These are phyloP conservation scores for Stratiomys singularior DNA, from an alignment of 2,888 invertebrate genomes.

Conservation along the genomic window DNA sequence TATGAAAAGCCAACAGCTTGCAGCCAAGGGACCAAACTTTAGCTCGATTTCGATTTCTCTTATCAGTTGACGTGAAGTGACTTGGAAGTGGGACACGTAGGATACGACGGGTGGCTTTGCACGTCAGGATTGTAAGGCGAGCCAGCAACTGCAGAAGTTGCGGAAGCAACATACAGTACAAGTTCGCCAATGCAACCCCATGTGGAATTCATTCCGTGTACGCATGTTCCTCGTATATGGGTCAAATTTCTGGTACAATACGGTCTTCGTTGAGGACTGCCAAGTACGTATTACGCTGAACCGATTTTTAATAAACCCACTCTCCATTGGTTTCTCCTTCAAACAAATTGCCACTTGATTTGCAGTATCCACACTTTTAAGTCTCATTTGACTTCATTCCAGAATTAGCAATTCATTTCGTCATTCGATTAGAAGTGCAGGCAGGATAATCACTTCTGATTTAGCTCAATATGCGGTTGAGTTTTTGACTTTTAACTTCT, in stretches of 20 bases:
- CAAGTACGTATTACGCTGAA: too few relatives aligned
- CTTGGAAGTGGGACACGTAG: slow-evolving; percentile 12
- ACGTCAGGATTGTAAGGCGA: background rate
- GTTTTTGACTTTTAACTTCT: too few relatives aligned
- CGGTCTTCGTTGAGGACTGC: background rate
- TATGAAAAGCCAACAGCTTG: slow-evolving; percentile 2
- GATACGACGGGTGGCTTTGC: background rate
- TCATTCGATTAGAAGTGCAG: too few relatives aligned
- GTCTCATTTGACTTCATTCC: background rate
- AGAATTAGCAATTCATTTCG: background rate
- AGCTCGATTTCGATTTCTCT: slow-evolving; percentile 16
- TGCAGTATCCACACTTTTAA: slow-evolving; percentile 17
- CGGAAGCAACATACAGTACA: background rate
- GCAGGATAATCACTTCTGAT: too few relatives aligned
- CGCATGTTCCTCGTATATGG: slow-evolving; percentile 1
- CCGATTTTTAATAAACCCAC: too few relatives aligned
- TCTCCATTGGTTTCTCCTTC: background rate
- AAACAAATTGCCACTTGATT: background rate
- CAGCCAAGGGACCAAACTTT: slow-evolving; percentile 5
- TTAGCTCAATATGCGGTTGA: too few relatives aligned
- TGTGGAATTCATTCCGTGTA: background rate
- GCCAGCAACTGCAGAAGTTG: too few relatives aligned
- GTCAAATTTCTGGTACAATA: background rate
- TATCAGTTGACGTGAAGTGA: background rate
- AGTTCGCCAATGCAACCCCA: background rate